These are phyloP conservation scores for Stenodera caucasica DNA, from an alignment of 2,888 invertebrate species.

Conservation along the genomic window DNA sequence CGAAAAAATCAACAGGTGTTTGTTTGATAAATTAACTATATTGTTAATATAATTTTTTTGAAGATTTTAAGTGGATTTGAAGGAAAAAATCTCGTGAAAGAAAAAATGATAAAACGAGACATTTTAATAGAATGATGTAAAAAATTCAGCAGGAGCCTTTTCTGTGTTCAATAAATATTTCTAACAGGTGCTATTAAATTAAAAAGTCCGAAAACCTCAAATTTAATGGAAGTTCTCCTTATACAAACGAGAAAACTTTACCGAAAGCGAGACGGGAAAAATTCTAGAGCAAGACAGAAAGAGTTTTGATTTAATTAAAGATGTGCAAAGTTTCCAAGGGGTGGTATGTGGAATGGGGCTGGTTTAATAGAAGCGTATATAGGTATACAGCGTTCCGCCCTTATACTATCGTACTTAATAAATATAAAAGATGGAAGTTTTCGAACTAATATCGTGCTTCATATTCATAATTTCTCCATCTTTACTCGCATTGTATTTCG, in stretches of 20 bases:
- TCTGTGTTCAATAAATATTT: slow-evolving; percentile 22
- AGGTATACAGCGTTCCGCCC: slow-evolving; percentile 19
- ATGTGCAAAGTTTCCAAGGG: slow-evolving; percentile 40
- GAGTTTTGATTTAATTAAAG: slow-evolving; percentile 46
- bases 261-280: slow-evolving; percentile 18
- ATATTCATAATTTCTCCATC: slow-evolving; percentile 33
- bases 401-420: slow-evolving; percentile 36
- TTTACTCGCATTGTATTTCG: slow-evolving; percentile 2
- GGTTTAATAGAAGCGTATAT: not conserved
- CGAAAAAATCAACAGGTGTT: too few species aligned
- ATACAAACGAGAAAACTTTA: slow-evolving; percentile 37
- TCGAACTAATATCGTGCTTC: slow-evolving; percentile 34
- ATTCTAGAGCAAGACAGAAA: not conserved
- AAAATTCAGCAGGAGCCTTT: not conserved
- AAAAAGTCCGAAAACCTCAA: slow-evolving; percentile 31
- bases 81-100: too few species aligned
- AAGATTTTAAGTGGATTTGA: too few species aligned
- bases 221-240: slow-evolving; percentile 41
- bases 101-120: not conserved
- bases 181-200: slow-evolving; percentile 30
- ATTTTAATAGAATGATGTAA: not conserved
- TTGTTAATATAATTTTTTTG: too few species aligned
- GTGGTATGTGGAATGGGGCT: not conserved
- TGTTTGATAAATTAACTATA: too few species aligned
- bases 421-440: slow-evolving; percentile 42